Conservation (phyloP, 2,888 invertebrate species). For the Crepidodera aurea region DNA sequence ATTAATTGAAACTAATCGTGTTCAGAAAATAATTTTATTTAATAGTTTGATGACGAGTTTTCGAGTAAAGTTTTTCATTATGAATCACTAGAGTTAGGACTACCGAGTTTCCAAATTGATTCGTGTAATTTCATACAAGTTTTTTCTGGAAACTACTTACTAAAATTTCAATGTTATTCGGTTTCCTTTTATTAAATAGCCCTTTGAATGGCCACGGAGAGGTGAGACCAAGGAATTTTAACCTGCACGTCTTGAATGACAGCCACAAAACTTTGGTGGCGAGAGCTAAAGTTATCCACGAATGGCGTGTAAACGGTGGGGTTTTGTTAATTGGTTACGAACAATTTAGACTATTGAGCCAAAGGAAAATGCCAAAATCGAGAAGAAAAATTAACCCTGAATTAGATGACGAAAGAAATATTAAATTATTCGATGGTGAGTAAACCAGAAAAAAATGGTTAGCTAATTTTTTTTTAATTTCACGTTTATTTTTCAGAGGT, state of each 20-base stretch:
- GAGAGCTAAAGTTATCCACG: conserved; percentile 83
- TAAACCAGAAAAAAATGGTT: conserved; percentile 8
- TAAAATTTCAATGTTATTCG: neutral
- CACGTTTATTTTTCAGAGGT: conserved; percentile 67
- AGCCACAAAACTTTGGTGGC: conserved; percentile 90
- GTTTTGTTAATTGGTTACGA: conserved; percentile 97
- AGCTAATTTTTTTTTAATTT: conserved; percentile 16
- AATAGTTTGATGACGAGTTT: too few species aligned
- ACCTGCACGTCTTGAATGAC: conserved; percentile 91
- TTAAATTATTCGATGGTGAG: conserved; percentile 77
- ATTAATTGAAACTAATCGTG: too few species aligned
- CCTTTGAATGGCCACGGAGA: conserved; percentile 70
- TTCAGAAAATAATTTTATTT: too few species aligned
- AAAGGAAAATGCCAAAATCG: conserved; percentile 75
- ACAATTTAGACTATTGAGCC: conserved; percentile 88
- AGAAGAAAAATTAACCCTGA: conserved; percentile 68
- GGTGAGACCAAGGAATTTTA: conserved; percentile 81
- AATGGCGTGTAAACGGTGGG: conserved; percentile 89
- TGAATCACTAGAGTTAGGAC: too few species aligned
- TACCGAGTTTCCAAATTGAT: too few species aligned
- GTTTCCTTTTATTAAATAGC: conserved; percentile 51
- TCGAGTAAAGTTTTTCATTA: too few species aligned
- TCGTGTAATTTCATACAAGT: too few species aligned
- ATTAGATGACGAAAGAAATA: conserved; percentile 70
- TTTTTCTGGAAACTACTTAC: too few species aligned